Evolutionary conservation across 2,113 vertebrate species (phyloP).

Genomic region (Entelurus aequoreus): DNA sequence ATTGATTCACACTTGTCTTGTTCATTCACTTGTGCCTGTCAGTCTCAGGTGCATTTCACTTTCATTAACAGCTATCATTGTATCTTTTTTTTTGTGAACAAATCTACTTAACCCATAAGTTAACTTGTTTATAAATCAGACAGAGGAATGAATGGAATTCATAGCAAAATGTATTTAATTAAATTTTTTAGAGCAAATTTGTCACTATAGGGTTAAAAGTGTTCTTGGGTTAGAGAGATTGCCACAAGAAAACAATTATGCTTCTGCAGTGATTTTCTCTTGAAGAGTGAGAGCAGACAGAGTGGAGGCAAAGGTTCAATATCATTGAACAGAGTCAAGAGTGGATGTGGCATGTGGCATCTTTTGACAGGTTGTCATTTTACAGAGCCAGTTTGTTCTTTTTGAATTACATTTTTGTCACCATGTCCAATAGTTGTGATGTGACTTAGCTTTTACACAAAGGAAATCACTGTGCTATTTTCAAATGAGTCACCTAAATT

Average conservation of each 20-base stretch:
- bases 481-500: neutral
- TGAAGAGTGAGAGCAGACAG: conserved; percentile 5
- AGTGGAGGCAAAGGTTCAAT: conserved; percentile 13
- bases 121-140: neutral
- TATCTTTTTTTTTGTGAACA: neutral
- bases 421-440: conserved; percentile 41
- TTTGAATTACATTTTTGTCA: conserved; percentile 34
- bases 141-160: neutral
- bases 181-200: no score
- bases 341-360: conserved; percentile 25
- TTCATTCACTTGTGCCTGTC: neutral
- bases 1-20: conserved; percentile 2
- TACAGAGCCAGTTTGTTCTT: conserved; percentile 30
- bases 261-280: neutral
- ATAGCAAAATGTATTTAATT: neutral
- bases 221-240: neutral
- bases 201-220: no score
- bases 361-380: conserved; percentile 56
- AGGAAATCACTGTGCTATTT: conserved; percentile 23
- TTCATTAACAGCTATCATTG: neutral
- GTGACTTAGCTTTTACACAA: conserved; percentile 42
- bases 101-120: neutral
- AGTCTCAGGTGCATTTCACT: conserved; percentile 4
- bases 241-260: neutral
- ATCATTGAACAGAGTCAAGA: conserved; percentile 38